Base-by-base conservation (phyloP, 2,888 invertebrate genomes). In the Trisateles emortualis region DNA sequence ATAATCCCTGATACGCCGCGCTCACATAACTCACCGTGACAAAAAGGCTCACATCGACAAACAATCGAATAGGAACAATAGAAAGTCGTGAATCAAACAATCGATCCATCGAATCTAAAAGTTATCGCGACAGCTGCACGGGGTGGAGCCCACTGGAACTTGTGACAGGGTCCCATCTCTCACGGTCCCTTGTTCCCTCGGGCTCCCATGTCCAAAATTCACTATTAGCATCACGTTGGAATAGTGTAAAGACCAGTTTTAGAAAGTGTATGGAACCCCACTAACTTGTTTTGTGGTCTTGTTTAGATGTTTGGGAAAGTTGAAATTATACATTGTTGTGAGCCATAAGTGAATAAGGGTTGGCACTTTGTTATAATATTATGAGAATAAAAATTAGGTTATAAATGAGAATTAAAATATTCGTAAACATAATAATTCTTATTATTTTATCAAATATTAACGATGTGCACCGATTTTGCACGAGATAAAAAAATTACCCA, bases 61-160 rank as follows among this genome's bases (percentile, higher is more conserved):
- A 86, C 84, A 83, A 81, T 87, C 73, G 74, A 58, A 63, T 62
- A 74, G 76, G 89, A 87, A 90, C 90, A 90, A 90, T 83, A 63
- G 64, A 69, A 59, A 72, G 73, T 79, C 83, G 79, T 70, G 84
- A 79, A 86, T 88, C 87, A 85, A 90, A 90, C 90, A 91, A 90
- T 89, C 86, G 87, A 87, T 88, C 74, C 82, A 79, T 81, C 83
- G 81, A 80, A 78, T 79, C 78, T 73, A 72, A 78, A 79, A 78
- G 80, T 79, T 76, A 78, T 73, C 69, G 81, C 86, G 90, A 88
- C 92, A 91, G 91, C 91, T 90, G 92, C 83, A 74, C 76, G 72
- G 78, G 80, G 80, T 65, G 76, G 70, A 63, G 30, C 52, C 38
- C 44, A 69, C 59, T 74, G 74, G 81, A 78, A 81, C 74, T 65